Conservation (phyloP, 2,888 invertebrate genomes). For the Pheosia gnoma region DNA sequence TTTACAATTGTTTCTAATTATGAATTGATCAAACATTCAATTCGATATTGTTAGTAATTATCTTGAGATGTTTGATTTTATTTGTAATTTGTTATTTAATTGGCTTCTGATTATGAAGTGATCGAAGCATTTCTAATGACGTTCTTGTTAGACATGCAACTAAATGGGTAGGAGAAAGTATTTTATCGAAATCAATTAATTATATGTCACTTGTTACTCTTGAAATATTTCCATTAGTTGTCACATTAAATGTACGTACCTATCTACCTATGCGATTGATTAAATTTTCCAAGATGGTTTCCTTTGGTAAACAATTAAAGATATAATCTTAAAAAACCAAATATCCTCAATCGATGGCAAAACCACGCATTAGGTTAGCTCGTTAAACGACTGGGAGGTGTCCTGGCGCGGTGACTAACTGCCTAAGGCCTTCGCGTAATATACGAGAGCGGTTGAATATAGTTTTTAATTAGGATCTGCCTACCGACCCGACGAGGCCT, state of each 20-base stretch:
- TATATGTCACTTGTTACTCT: background rate
- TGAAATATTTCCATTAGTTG: slow-evolving; percentile 4
- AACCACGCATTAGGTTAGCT: slow-evolving; percentile 38
- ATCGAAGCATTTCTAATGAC: slow-evolving; percentile 47
- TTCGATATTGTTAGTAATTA: slow-evolving; percentile 77
- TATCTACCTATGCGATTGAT: no score
- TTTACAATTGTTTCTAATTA: slow-evolving; percentile 82
- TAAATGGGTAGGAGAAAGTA: slow-evolving; percentile 16
- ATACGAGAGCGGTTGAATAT: slow-evolving; percentile 70
- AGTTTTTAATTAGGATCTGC: slow-evolving; percentile 80
- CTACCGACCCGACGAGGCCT: slow-evolving; percentile 65
- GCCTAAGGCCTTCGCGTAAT: slow-evolving; percentile 69
- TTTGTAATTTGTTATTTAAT: slow-evolving; percentile 78
- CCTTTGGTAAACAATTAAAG: no score
- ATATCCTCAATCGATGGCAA: slow-evolving; percentile 30
- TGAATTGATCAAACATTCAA: slow-evolving; percentile 77
- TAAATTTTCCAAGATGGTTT: no score
- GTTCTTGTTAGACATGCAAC: slow-evolving; percentile 39
- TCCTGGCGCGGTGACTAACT: slow-evolving; percentile 65
- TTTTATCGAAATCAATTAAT: slow-evolving; percentile 2
- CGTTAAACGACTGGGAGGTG: slow-evolving; percentile 70
- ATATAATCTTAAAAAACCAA: slow-evolving; percentile 25
- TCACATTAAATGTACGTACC: background rate
- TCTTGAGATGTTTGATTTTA: slow-evolving; percentile 66
- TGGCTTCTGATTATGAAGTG: slow-evolving; percentile 71